Percentiles rank a stretch among this genome's conserved stretches.
These are phyloP conservation scores for Craseonycteris thonglongyai DNA, from an alignment of 2,113 vertebrate genomes.

Conservation along the genomic window DNA sequence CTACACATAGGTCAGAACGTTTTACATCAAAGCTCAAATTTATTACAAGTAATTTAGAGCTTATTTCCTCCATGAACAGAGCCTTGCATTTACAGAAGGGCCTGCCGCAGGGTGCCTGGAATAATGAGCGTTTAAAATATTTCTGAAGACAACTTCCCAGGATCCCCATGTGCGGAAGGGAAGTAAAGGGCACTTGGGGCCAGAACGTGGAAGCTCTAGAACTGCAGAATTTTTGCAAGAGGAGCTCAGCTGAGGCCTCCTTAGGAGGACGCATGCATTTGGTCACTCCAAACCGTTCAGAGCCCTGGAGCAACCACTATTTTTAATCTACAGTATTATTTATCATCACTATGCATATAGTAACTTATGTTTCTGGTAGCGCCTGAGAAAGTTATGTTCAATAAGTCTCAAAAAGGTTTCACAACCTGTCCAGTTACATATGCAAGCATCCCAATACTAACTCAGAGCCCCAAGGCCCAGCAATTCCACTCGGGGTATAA, in stretches of 20 bases:
- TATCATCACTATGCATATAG: not conserved
- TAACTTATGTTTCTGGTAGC: not conserved
- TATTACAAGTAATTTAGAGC: constrained; percentile 23
- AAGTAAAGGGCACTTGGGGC: not conserved
- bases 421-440: not conserved
- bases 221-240: not conserved
- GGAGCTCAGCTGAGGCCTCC: not conserved
- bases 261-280: not conserved
- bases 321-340: not conserved
- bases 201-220: not conserved
- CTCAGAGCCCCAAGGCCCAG: not conserved
- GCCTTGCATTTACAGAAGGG: constrained; percentile 53
- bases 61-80: constrained; percentile 10
- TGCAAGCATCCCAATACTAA: not conserved
- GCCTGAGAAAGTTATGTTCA: not conserved
- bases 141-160: not conserved
- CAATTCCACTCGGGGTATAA: not conserved
- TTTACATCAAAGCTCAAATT: constrained; percentile 14
- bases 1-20: not conserved
- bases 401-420: not conserved
- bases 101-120: constrained; percentile 1
- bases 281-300: not conserved
- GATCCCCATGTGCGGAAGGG: not conserved
- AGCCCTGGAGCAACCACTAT: not conserved
- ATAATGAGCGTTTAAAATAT: constrained; percentile 49